Conservation (phyloP, 2,113 vertebrate species). For the Cercopithecus mona region DNA sequence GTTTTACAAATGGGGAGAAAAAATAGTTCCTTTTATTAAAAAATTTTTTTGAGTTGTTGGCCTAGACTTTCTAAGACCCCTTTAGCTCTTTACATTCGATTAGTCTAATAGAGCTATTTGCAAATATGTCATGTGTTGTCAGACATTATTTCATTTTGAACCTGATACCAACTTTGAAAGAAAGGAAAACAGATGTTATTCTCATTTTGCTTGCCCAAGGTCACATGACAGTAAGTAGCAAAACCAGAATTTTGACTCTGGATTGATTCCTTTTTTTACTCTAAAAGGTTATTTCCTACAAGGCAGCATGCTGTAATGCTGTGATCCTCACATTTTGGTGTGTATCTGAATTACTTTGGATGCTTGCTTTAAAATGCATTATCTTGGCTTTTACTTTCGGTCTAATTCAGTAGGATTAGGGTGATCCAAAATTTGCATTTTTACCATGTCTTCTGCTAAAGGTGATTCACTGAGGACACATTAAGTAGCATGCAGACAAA, state of each 20-base stretch:
- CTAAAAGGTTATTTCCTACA: not conserved
- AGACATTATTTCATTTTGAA: not conserved
- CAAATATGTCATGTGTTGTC: not conserved
- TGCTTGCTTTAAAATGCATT: not conserved
- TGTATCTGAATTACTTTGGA: not conserved
- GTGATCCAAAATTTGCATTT: not conserved
- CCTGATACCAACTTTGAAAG: not conserved
- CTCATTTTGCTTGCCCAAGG: not conserved
- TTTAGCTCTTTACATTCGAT: not conserved
- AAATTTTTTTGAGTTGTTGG: not conserved
- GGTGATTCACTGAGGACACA: not conserved
- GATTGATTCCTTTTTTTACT: not conserved
- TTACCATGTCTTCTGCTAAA: not conserved
- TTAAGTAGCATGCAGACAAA: not conserved
- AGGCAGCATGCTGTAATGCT: not conserved
- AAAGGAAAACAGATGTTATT: not conserved
- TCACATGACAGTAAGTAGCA: not conserved
- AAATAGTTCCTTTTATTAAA: not conserved
- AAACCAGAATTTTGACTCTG: slow-evolving; percentile 16
- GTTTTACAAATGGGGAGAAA: not conserved
- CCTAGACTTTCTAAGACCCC: not conserved
- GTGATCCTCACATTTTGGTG: not conserved
- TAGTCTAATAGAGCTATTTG: not conserved
- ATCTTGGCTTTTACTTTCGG: not conserved
- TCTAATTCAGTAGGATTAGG: not conserved